These are phyloP conservation scores for Bombylius discolor DNA, from an alignment of 2,888 invertebrate species.

Conservation along the genomic window DNA sequence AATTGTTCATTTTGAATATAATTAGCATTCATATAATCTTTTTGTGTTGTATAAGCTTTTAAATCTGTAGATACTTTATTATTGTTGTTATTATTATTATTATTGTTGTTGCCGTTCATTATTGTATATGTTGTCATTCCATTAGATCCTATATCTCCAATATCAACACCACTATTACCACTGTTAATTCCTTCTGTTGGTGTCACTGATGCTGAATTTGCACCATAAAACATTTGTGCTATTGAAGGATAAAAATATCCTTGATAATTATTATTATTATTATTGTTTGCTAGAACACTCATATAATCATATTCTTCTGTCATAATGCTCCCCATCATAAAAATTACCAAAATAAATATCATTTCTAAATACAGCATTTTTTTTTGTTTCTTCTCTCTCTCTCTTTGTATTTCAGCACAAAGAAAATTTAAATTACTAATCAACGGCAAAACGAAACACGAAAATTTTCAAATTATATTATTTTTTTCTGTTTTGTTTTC, in stretches of 20 bases:
- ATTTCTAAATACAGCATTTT: no score
- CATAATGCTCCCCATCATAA: not conserved
- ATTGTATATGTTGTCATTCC: constrained; percentile 1
- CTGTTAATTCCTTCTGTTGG: no score
- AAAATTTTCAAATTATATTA: no score
- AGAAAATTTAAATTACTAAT: no score
- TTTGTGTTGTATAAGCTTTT: constrained; percentile 2
- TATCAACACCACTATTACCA: not conserved
- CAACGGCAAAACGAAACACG: no score
- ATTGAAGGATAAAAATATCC: constrained; percentile 7
- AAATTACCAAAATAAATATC: not conserved
- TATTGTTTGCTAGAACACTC: not conserved
- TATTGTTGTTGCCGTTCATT: not conserved
- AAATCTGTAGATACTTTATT: not conserved
- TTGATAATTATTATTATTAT: constrained; percentile 2
- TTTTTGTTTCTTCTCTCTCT: no score
- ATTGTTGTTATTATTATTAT: not conserved
- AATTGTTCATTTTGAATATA: constrained; percentile 1
- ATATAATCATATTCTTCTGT: not conserved
- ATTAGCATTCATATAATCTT: constrained; percentile 2
- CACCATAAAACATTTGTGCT: not conserved
- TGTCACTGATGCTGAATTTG: not conserved
- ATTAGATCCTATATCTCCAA: not conserved
- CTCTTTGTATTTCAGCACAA: no score
- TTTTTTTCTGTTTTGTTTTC: no score